Conservation (phyloP, 2,797 vertebrate species). For the Peromyscus eremicus region DNA sequence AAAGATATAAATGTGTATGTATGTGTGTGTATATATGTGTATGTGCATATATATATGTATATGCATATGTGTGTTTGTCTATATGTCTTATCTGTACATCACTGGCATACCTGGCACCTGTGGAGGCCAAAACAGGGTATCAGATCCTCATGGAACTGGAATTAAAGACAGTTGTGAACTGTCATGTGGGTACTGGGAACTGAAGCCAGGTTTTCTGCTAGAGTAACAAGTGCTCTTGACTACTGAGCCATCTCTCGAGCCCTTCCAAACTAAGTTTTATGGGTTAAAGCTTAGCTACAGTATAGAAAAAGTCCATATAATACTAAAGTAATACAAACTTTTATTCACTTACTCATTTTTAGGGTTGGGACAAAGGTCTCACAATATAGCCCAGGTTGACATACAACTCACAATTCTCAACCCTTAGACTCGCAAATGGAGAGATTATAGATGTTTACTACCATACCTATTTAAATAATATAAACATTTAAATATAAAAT, state of each 20-base stretch:
- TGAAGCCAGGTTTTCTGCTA: neutral
- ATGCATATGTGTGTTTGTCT: neutral
- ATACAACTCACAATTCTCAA: neutral
- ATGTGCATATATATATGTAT: neutral
- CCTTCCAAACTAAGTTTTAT: neutral
- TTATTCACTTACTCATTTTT: neutral
- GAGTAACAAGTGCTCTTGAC: neutral
- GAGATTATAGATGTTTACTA: neutral
- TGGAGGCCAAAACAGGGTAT: neutral
- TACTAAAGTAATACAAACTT: slow-evolving; percentile 5
- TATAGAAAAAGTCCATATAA: slow-evolving; percentile 3
- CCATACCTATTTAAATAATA: neutral
- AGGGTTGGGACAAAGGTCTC: neutral
- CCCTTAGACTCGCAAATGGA: neutral
- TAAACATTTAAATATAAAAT: neutral
- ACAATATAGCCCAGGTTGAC: neutral
- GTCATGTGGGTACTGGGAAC: neutral
- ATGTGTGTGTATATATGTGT: neutral
- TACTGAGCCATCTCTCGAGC: neutral
- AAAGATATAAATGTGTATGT: neutral
- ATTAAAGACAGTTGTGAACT: neutral
- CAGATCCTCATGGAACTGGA: neutral
- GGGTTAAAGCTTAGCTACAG: slow-evolving; percentile 25
- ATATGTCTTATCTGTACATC: neutral
- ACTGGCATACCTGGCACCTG: no score